Evolutionary conservation across 2,797 vertebrate species (phyloP).

Genomic region (Enteromius trimaculatus): DNA sequence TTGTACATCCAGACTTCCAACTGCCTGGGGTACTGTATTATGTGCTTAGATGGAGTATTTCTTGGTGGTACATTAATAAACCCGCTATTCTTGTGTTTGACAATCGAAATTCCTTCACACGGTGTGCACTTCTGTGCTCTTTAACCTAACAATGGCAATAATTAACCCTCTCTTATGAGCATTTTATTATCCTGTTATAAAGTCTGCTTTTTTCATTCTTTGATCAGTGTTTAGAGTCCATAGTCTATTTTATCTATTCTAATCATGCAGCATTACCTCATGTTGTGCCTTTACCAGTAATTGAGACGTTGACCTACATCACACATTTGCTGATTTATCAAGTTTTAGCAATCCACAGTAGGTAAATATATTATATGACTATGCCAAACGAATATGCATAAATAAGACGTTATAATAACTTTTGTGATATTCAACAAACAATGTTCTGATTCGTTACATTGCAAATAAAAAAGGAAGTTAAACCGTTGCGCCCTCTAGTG

Average conservation of each 20-base stretch:
- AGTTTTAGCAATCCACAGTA: not conserved
- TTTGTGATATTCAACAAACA: not conserved
- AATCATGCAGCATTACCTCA: slow-evolving; percentile 49
- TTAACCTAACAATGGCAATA: slow-evolving; percentile 57
- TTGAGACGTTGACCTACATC: slow-evolving; percentile 14
- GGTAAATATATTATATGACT: not conserved
- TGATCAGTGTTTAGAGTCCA: slow-evolving; percentile 60
- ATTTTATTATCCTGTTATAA: slow-evolving; percentile 58
- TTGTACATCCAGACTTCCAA: not conserved
- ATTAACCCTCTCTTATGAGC: slow-evolving; percentile 61
- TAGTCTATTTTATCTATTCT: slow-evolving; percentile 53
- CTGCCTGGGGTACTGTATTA: not conserved
- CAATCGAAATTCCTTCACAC: slow-evolving; percentile 37
- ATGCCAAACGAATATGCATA: not conserved
- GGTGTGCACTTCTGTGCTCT: slow-evolving; percentile 46
- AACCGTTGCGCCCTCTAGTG: slow-evolving; percentile 41
- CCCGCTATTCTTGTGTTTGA: slow-evolving; percentile 10
- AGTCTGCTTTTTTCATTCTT: slow-evolving; percentile 33
- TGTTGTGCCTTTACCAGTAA: not conserved
- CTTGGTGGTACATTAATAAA: not conserved
- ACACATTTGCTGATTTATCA: slow-evolving; percentile 17
- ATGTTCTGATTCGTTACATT: not conserved
- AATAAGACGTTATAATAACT: not conserved
- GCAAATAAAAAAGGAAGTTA: not conserved
- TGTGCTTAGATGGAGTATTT: slow-evolving; percentile 14